These are phyloP conservation scores for Lochmaea capreae DNA, from an alignment of 2,888 invertebrate genomes.

Conservation along the genomic window DNA sequence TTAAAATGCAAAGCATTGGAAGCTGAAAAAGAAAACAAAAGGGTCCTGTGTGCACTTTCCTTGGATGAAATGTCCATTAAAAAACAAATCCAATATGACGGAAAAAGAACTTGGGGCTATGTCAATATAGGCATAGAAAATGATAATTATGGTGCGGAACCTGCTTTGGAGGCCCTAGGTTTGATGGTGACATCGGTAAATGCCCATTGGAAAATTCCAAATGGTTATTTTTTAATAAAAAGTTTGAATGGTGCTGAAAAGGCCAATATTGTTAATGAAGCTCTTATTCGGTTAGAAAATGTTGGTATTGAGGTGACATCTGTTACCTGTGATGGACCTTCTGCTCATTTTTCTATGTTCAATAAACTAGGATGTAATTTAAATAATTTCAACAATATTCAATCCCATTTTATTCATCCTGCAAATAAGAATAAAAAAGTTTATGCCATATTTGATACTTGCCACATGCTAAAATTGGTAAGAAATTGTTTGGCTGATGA, in stretches of 20 bases:
- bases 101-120: constrained; percentile 42
- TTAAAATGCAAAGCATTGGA: neutral
- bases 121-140: constrained; percentile 37
- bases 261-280: constrained; percentile 42
- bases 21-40: neutral
- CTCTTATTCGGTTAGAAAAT: constrained; percentile 35
- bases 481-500: constrained; percentile 12
- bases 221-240: constrained; percentile 48
- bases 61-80: neutral
- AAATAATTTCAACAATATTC: neutral
- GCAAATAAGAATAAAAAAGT: constrained; percentile 13
- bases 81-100: constrained; percentile 44
- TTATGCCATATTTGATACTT: constrained; percentile 29
- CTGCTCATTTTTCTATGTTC: constrained; percentile 36
- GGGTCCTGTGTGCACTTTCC: neutral
- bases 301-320: constrained; percentile 34
- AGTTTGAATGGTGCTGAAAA: constrained; percentile 39
- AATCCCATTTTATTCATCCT: neutral
- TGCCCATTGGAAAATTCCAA: constrained; percentile 48
- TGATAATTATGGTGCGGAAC: constrained; percentile 29
- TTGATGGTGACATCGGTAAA: constrained; percentile 45
- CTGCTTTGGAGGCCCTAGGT: constrained; percentile 48
- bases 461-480: constrained; percentile 29
- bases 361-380: constrained; percentile 24
- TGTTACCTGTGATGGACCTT: constrained; percentile 45